Evolutionary conservation across 1,140 invertebrate species (phyloP), one percentile per base, ranked within the genome.

Genomic region (Drosophila nasuta): DNA sequence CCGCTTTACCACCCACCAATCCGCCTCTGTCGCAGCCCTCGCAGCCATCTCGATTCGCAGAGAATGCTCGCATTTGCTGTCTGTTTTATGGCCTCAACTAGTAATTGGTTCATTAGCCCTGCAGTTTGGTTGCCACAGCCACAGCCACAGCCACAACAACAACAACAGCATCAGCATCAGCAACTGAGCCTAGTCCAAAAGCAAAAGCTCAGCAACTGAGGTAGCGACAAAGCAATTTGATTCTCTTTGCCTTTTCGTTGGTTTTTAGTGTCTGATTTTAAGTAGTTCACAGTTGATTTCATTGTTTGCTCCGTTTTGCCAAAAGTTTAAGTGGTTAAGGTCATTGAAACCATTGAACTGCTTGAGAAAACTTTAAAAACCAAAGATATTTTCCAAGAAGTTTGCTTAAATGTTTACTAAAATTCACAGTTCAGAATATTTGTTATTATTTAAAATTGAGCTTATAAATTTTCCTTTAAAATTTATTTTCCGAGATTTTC

Each of bases 21-120:
- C 10, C 8, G n/a, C 30, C 13, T 33, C 5, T 20, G 33, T 54
- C 35, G 43, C 17, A 11, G 25, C 11, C 45, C 59, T 35, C 15
- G 48, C 48, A 28, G 35, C 51, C 60, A 57, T 46, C 51, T 13
- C 72, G 59, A 63, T 52, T 58, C 76, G 70, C 71, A 70, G 70
- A 45, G 73, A 67, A 68, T 64, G 77, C 25, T 79, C 64, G 80
- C 66, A 75, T 67, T 66, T 77, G 62, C 74, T 65, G 70, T 75
- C 71, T 59, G 75, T 86, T 83, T 81, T 86, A 85, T 86, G 82
- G 69, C 77, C 78, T 83, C 69, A 79, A 74, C 62, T 68, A 71
- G 81, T 85, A 85, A 85, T 85, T 85, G 81, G 81, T 85, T 85
- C 81, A 85, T 86, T 81, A 85, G 82, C 81, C 82, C 82, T 78